Conservation (phyloP, 2,113 vertebrate species). For the Podilymbus podiceps region DNA sequence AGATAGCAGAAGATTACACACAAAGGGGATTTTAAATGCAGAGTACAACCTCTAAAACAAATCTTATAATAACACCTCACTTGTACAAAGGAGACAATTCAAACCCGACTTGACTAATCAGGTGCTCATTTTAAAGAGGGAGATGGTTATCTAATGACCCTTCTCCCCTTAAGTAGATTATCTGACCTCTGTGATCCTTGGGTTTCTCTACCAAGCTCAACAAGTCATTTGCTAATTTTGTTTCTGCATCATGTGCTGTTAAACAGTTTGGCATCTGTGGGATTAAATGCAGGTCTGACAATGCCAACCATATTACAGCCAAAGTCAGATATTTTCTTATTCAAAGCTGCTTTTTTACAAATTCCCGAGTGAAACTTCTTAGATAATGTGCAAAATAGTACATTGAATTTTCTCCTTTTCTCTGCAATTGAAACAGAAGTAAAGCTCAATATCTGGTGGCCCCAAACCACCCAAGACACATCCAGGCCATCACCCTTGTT, state of each 20-base stretch:
- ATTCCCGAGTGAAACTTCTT: neutral
- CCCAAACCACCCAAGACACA: neutral
- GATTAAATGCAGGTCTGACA: neutral
- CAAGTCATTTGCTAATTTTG: neutral
- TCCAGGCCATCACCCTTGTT: neutral
- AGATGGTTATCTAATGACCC: neutral
- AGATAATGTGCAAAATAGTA: neutral
- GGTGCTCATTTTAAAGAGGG: neutral
- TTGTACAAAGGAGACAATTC: slow-evolving; percentile 2
- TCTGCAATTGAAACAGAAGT: neutral
- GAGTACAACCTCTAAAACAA: slow-evolving; percentile 37
- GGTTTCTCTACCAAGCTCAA: neutral
- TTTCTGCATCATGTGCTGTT: neutral
- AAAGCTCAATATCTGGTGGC: neutral
- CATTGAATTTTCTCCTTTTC: neutral
- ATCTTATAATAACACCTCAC: slow-evolving; percentile 33
- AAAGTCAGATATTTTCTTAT: neutral
- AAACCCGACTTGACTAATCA: neutral
- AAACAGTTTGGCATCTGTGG: neutral
- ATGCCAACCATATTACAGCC: neutral
- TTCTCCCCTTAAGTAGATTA: neutral
- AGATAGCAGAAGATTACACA: slow-evolving; percentile 22
- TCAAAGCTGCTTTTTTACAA: neutral
- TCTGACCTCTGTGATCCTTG: slow-evolving; percentile 3
- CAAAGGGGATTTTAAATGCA: slow-evolving; percentile 58